Conservation (phyloP, 1,140 invertebrate genomes). For the silkworm (Bombyx mori) region ASM3026992v2 NC_085127.1:9062001-9062500, state of each 20-base stretch:
- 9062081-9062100: not conserved
- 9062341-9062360: not conserved
- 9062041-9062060: too few species aligned
- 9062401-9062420: not conserved
- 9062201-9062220: too few species aligned
- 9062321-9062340: too few species aligned
- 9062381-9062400: not conserved
- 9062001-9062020: too few species aligned
- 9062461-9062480: not conserved
- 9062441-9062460: constrained; percentile 6
- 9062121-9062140: too few species aligned
- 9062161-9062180: too few species aligned
- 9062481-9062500: constrained; percentile 2
- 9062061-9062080: too few species aligned
- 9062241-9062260: not conserved
- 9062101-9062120: not conserved
- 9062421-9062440: constrained; percentile 6
- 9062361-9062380: not conserved
- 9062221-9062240: not conserved
- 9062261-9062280: not conserved
- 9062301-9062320: not conserved
- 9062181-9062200: too few species aligned
- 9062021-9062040: too few species aligned
- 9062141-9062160: too few species aligned
- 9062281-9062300: not conserved